Base-by-base conservation (phyloP, 2,888 invertebrate species). In the Xylota segnis region DNA sequence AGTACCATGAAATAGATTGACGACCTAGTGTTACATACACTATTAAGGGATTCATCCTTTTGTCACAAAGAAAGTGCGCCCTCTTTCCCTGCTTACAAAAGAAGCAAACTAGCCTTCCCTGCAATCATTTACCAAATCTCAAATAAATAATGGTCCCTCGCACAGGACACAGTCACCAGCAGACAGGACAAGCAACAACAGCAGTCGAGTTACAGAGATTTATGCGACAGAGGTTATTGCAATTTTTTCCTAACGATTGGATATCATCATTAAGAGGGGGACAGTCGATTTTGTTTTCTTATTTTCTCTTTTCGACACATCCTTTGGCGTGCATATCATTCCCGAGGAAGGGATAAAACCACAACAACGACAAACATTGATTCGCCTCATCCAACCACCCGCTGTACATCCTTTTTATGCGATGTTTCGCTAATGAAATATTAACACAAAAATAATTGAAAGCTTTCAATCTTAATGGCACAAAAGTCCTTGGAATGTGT, bases 361-460 rank as follows among this genome's bases (percentile, higher is more conserved):
- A 66, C 78, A 78, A 74, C 58, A 68, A 70, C 54, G 40, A 71
- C 75, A 84, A 84, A 75, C 75, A 79, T 37, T 74, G 70, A 50
- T 63, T 82, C 72, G 45, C 63, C 52, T 43, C 37, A 43, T 10
- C 4, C 63, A 27, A 10, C n/a, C n/a, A 12, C 12, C 16, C 14
- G 43, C 43, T 43, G 34, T 45, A 68, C 16, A 43, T 71, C 56
- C 61, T 76, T 81, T 83, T 79, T 79, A 68, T 83, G 61, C 32
- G 65, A 81, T 71, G 90, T 90, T 90, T 87, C 88, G 89, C 90
- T 90, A 90, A 90, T 90, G 89, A 91, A 91, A 88, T 90, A 90
- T 91, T 90, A 89, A 90, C 89, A 88, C 89, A 91, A 89, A 90
- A 90, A 90, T 91, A 91, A 91, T 90, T 91, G 91, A 91, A 90